Base-by-base conservation (phyloP, 2,113 vertebrate genomes). In the Myotis lucifugus region DNA sequence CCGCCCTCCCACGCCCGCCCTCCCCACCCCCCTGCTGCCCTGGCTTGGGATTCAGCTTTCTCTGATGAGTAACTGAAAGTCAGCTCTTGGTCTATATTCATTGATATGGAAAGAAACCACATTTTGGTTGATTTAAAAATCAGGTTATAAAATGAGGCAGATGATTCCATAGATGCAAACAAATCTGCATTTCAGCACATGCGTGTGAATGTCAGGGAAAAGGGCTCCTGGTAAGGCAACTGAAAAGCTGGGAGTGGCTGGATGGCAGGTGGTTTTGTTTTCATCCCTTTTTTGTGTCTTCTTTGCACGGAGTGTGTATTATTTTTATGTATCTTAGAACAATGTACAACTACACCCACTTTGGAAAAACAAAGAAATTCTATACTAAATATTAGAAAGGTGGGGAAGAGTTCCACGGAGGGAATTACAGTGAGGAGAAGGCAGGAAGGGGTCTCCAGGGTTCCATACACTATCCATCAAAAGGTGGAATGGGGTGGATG, bases 391-490 rank as follows among this genome's bases (percentile, higher is more conserved):
- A 34, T 42, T 29, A 42, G 67, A 37, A 74, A 9, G 54, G 6
- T 40, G 25, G 13, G 72, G 10, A 66, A 93, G 52, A 50, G 40
- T 42, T 73, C 40, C 40, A 15, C 17, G 25, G 76, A 82, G 40
- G 52, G 32, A 86, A 87, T 56, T 27, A 54, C 46, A 5, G 6
- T 23, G 52, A 46, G n/a, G 18, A 25, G 11, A 91, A 42, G 50
- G 6, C 1, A 4, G 1, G 13, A 72, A 40, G 4, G 13, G 42
- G 14, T 50, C 19, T 40, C 19, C 3, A 56, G 32, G 70, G 46
- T 9, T 0, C 11, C 42, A 66, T 9, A 34, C 14, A 19, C 69
- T 1, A 9, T 12, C 29, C n/a, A 1, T n/a, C 6, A 6, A 29
- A 52, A 19, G 42, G n/a, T 61, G n/a, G 34, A 64, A 32, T 42